These are phyloP conservation scores for Aleiodes leptofemur DNA, from an alignment of 2,888 invertebrate genomes.

Conservation along the genomic window DNA sequence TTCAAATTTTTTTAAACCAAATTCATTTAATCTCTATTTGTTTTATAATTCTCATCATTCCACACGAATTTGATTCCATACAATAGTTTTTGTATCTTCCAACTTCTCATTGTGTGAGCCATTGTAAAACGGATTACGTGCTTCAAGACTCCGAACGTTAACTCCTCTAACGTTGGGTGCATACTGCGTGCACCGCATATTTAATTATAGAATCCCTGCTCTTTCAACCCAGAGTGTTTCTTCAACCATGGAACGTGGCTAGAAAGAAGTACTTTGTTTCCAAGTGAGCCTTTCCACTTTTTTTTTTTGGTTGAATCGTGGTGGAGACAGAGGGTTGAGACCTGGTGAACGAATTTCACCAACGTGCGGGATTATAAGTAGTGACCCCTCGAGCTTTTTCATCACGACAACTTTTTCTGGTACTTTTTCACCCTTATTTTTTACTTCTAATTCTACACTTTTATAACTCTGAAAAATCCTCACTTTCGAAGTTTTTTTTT, in stretches of 20 bases:
- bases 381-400: constrained; percentile 34
- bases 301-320: not conserved
- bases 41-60: not conserved
- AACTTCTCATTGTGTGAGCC: not conserved
- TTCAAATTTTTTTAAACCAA: not conserved
- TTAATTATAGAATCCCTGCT: constrained; percentile 49
- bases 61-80: not conserved
- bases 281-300: constrained; percentile 4
- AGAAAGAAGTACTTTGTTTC: constrained; percentile 40
- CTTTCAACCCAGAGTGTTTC: constrained; percentile 39
- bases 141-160: constrained; percentile 45
- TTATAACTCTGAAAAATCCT: too few species aligned
- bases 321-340: constrained; percentile 30
- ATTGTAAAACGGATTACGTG: constrained; percentile 38
- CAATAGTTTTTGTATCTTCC: constrained; percentile 9
- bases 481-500: too few species aligned
- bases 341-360: constrained; percentile 15
- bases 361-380: constrained; percentile 33
- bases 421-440: constrained; percentile 1
- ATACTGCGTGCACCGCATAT: constrained; percentile 49
- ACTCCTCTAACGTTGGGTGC: constrained; percentile 42
- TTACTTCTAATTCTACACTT: constrained; percentile 12
- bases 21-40: not conserved
- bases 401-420: constrained; percentile 22
- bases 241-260: constrained; percentile 38